These are phyloP conservation scores for Poecilia gillii DNA, from an alignment of 2,797 vertebrate species.

Conservation along the genomic window DNA sequence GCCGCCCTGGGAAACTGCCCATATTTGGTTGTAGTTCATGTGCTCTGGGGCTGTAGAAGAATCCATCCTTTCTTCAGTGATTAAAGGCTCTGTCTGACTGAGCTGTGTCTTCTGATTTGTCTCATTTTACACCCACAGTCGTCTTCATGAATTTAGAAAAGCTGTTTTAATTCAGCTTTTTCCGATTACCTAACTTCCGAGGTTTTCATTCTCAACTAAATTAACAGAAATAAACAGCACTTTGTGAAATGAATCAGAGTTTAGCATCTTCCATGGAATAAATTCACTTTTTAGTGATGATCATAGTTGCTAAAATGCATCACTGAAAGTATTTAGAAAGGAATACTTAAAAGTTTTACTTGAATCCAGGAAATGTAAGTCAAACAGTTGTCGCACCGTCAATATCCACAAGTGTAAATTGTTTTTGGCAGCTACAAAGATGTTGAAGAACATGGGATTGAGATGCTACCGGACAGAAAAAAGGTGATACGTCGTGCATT, in stretches of 20 bases:
- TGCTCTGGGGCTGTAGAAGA: constrained; percentile 21
- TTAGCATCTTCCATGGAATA: background rate
- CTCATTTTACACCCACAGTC: background rate
- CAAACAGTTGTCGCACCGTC: background rate
- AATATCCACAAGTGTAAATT: background rate
- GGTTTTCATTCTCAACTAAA: background rate
- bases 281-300: background rate
- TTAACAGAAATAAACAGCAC: background rate
- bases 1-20: background rate
- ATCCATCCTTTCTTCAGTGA: constrained; percentile 2
- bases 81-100: constrained; percentile 43
- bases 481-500: background rate
- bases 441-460: background rate
- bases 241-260: background rate
- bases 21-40: constrained; percentile 14
- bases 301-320: background rate
- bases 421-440: background rate
- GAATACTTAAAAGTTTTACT: background rate
- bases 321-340: background rate
- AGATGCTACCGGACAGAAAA: background rate
- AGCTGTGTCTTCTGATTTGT: background rate
- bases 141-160: background rate
- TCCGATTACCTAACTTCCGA: background rate
- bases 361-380: background rate
- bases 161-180: background rate